Conservation (phyloP, 2,888 invertebrate species). For the Venustoraphidia nigricollis region DNA sequence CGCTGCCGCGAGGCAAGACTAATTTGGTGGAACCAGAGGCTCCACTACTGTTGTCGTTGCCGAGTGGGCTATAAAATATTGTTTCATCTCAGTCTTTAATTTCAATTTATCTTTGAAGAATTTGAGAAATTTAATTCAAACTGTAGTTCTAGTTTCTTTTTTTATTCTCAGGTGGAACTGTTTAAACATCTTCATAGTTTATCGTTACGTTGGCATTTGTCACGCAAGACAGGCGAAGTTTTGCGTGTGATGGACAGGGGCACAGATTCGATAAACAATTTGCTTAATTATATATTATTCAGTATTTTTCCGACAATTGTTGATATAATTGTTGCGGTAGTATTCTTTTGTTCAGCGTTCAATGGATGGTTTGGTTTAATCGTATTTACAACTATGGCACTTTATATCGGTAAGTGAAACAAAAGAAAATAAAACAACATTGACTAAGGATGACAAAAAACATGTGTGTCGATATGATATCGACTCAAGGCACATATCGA, state of each 20-base stretch:
- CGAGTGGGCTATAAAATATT: too few relatives aligned
- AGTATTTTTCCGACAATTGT: constrained; percentile 85
- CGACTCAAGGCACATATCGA: too few relatives aligned
- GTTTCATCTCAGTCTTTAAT: too few relatives aligned
- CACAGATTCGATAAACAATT: constrained; percentile 87
- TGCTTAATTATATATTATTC: constrained; percentile 84
- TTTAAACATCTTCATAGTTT: constrained; percentile 80
- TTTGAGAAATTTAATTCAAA: background rate
- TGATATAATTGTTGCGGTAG: constrained; percentile 82
- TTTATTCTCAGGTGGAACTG: constrained; percentile 48
- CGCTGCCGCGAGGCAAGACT: too few relatives aligned
- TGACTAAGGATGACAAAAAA: background rate
- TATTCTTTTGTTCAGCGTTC: constrained; percentile 76
- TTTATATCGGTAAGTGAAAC: constrained; percentile 70
- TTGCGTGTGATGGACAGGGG: constrained; percentile 93
- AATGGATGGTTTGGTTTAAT: constrained; percentile 92
- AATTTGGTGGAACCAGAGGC: too few relatives aligned
- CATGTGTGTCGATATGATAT: too few relatives aligned
- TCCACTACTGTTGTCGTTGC: too few relatives aligned
- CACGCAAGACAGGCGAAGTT: constrained; percentile 93
- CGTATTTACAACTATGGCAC: constrained; percentile 81
- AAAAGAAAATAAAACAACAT: too few relatives aligned
- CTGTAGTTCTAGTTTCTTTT: background rate
- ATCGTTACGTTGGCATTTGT: constrained; percentile 88
- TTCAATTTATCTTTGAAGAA: too few relatives aligned